Evolutionary conservation across 1,140 invertebrate species (phyloP).

Genomic region (Drosophila saltans): DNA sequence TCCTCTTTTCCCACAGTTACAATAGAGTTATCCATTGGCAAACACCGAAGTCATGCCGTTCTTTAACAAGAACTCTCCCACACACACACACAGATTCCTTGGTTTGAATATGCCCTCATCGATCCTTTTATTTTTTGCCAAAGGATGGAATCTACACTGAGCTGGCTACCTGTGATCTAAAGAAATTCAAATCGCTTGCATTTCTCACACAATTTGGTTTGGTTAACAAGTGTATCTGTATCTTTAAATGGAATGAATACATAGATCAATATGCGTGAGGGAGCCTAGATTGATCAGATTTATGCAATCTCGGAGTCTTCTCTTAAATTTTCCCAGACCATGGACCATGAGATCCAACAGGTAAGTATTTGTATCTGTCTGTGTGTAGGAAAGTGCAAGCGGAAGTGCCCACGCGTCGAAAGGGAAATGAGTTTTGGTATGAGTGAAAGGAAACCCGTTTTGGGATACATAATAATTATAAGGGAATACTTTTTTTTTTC

Average conservation of each 20-base stretch:
- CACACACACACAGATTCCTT: conserved; percentile 30
- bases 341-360: conserved; percentile 25
- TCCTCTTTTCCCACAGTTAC: conserved; percentile 69
- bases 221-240: conserved; percentile 69
- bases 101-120: conserved; percentile 59
- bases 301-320: conserved; percentile 44
- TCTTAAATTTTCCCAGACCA: conserved; percentile 50
- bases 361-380: conserved; percentile 2
- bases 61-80: conserved; percentile 74
- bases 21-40: conserved; percentile 65
- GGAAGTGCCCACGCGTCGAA: conserved; percentile 56
- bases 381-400: conserved; percentile 21
- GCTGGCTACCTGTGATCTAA: conserved; percentile 54
- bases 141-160: conserved; percentile 58
- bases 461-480: conserved; percentile 24
- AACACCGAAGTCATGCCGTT: conserved; percentile 74
- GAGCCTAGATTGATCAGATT: conserved; percentile 58
- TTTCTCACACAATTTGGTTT: conserved; percentile 66
- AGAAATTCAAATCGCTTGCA: conserved; percentile 73
- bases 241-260: conserved; percentile 29
- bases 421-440: conserved; percentile 22
- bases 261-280: conserved; percentile 65
- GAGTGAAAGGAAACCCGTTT: not conserved
- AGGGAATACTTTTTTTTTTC: not conserved
- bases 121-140: conserved; percentile 59